Evolutionary conservation across 64 coral and sea anemone genomes (phyloP).

Genomic region (Actinia equina): DNA sequence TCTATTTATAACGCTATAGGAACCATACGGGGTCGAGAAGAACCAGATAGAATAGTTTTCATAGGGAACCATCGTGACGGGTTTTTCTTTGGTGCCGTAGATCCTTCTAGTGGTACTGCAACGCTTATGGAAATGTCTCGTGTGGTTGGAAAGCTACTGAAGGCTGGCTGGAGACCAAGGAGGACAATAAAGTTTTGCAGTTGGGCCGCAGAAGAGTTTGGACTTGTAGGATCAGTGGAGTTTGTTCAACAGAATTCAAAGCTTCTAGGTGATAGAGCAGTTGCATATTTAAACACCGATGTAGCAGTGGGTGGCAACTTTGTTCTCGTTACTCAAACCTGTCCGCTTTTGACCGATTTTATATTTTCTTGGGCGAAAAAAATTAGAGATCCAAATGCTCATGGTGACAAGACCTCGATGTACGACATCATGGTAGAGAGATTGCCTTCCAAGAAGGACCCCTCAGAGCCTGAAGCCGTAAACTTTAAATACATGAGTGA

Average conservation of each 20-base stretch:
- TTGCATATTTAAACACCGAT: conserved; percentile 66
- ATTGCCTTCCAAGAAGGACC: background rate
- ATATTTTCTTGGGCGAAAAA: conserved; percentile 47
- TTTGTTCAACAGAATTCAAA: conserved; percentile 89
- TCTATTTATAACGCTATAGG: conserved; percentile 46
- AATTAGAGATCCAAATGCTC: conserved; percentile 30
- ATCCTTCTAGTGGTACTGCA: conserved; percentile 73
- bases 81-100: conserved; percentile 68
- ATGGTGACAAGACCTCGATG: conserved; percentile 15
- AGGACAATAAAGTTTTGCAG: conserved; percentile 86
- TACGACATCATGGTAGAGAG: conserved; percentile 47
- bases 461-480: background rate
- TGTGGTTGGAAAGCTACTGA: conserved; percentile 53
- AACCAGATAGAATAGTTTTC: conserved; percentile 58
- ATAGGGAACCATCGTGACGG: conserved; percentile 88
- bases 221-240: conserved; percentile 83
- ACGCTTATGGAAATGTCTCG: conserved; percentile 74
- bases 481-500: conserved; percentile 28
- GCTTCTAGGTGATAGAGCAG: conserved; percentile 60
- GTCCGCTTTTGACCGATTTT: conserved; percentile 16
- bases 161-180: conserved; percentile 70
- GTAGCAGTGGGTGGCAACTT: conserved; percentile 39
- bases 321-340: conserved; percentile 23
- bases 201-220: conserved; percentile 93
- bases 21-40: conserved; percentile 30